Conservation (phyloP, 2,113 vertebrate species). For the Actinemys pallida region DNA sequence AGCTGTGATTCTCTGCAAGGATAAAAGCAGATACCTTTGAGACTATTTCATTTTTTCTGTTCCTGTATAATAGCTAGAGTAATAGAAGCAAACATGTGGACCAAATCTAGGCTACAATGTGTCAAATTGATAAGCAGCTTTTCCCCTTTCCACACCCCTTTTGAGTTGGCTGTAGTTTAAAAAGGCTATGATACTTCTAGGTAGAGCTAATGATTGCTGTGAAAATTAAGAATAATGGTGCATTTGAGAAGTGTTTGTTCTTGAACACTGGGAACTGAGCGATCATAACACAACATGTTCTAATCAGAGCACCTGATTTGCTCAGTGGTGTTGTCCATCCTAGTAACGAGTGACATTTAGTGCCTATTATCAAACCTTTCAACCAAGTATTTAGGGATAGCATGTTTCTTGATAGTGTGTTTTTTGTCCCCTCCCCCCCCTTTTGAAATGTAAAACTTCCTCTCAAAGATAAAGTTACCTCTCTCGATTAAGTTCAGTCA, state of each 20-base stretch:
- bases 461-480: not conserved
- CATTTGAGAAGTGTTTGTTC: not conserved
- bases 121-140: not conserved
- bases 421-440: accelerated
- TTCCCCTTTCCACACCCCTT: not conserved
- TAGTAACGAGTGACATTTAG: not conserved
- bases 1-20: not conserved
- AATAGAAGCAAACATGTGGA: not conserved
- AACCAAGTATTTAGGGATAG: not conserved
- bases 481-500: not conserved
- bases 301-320: not conserved
- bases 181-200: not conserved
- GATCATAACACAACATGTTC: not conserved
- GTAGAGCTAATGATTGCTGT: not conserved
- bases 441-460: not conserved
- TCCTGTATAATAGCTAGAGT: not conserved
- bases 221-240: not conserved
- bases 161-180: not conserved
- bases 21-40: not conserved
- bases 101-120: not conserved
- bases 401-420: not conserved
- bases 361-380: not conserved
- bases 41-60: not conserved
- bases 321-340: not conserved
- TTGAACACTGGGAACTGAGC: not conserved